Evolutionary conservation across 2,888 invertebrate species (phyloP).

Genomic region (Heliothis peltigera): DNA sequence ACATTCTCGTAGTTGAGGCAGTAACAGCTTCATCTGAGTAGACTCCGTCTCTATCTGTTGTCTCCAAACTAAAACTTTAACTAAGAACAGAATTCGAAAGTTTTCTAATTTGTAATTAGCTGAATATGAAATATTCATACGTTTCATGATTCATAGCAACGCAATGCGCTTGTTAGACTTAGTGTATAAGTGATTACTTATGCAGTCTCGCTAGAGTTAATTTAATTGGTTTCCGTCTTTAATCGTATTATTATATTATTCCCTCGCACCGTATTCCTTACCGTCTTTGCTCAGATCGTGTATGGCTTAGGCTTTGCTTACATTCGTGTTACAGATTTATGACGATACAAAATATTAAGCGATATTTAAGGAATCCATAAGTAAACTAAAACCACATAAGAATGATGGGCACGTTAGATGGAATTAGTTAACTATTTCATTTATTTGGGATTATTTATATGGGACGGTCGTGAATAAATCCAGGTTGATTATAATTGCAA

Average conservation of each 20-base stretch:
- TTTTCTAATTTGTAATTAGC: constrained; percentile 10
- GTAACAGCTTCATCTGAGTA: constrained; percentile 35
- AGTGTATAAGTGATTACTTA: constrained; percentile 6
- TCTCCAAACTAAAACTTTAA: constrained; percentile 11
- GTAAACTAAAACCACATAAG: not conserved
- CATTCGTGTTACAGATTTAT: constrained; percentile 8
- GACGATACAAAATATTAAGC: not conserved
- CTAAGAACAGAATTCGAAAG: constrained; percentile 6
- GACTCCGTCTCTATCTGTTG: constrained; percentile 14
- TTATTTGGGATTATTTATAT: not conserved
- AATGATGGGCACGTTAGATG: not conserved
- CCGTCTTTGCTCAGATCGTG: not conserved
- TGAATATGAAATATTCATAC: not conserved
- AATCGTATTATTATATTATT: constrained; percentile 16
- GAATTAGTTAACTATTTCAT: not conserved
- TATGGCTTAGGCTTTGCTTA: not conserved
- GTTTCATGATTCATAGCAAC: not conserved
- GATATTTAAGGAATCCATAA: not conserved
- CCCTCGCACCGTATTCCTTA: not conserved
- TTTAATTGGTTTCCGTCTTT: constrained; percentile 21
- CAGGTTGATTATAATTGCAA: too few relatives aligned
- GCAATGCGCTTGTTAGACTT: not conserved
- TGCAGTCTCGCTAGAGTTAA: not conserved
- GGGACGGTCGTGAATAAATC: too few relatives aligned
- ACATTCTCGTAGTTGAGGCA: constrained; percentile 38